Conservation (phyloP, 2,888 invertebrate species). For the Xylocampa areola region DNA sequence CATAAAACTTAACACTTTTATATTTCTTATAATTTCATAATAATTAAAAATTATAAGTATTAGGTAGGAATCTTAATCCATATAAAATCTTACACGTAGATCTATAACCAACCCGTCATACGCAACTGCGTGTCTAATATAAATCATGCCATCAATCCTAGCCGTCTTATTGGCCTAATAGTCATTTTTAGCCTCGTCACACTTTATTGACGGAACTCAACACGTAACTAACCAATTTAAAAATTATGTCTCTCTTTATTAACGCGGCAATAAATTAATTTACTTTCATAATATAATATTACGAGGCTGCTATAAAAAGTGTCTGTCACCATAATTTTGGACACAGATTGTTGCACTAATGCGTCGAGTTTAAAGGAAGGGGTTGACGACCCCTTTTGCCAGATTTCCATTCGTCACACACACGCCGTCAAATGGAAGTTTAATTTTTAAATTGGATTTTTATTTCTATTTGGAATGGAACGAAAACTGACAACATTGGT, state of each 20-base stretch:
- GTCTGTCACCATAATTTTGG: conserved; percentile 86
- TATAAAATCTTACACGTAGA: conserved; percentile 12
- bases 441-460: conserved; percentile 87
- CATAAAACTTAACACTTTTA: conserved; percentile 30
- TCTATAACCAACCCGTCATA: conserved; percentile 17
- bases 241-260: conserved; percentile 76
- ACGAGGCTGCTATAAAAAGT: conserved; percentile 80
- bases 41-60: not conserved
- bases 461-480: conserved; percentile 77
- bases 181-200: conserved; percentile 58
- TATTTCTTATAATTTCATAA: conserved; percentile 8
- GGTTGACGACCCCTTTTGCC: conserved; percentile 82
- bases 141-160: conserved; percentile 51
- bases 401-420: conserved; percentile 86
- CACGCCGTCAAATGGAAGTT: conserved; percentile 85
- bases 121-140: conserved; percentile 47
- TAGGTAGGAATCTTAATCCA: conserved; percentile 6
- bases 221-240: conserved; percentile 71
- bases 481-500: conserved; percentile 65
- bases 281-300: conserved; percentile 79
- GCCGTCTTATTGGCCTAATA: conserved; percentile 57
- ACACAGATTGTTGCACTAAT: conserved; percentile 87
- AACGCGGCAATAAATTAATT: conserved; percentile 84
- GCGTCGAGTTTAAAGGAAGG: conserved; percentile 78
- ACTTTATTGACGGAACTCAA: conserved; percentile 61